Conservation (phyloP, 2,113 vertebrate genomes). For the Pyrgilauda ruficollis region DNA sequence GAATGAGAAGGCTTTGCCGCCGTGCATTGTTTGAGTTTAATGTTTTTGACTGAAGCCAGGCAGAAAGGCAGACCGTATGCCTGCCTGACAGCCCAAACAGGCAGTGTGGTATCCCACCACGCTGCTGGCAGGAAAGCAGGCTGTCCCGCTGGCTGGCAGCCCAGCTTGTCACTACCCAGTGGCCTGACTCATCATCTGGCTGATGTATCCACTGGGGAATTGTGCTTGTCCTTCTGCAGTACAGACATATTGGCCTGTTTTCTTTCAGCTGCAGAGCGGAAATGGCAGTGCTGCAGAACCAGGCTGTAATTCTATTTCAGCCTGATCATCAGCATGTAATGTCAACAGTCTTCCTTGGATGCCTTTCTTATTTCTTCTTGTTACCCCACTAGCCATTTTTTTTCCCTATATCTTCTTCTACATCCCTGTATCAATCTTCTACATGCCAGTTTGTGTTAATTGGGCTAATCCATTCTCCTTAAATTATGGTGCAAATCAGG, state of each 20-base stretch:
- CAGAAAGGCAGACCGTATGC: neutral
- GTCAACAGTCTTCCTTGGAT: neutral
- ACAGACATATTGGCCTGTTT: neutral
- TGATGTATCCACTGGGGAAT: neutral
- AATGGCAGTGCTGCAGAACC: neutral
- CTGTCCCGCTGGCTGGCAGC: neutral
- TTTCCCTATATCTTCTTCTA: neutral
- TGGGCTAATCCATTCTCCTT: neutral
- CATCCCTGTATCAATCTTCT: neutral
- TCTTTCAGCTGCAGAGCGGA: neutral
- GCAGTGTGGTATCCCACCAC: neutral
- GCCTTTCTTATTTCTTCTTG: neutral
- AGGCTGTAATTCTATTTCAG: neutral
- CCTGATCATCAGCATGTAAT: neutral
- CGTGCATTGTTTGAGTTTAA: neutral
- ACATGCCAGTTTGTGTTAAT: neutral
- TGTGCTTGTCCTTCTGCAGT: neutral
- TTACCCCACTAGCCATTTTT: neutral
- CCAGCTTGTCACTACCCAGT: conserved; percentile 7
- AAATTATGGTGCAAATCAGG: neutral
- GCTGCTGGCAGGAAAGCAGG: neutral
- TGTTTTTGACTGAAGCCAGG: neutral
- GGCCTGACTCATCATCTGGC: conserved; percentile 34
- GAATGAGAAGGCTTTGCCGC: neutral
- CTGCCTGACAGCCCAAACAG: neutral